Conservation (phyloP, 2,888 invertebrate genomes). For the Lottia gigantea region DNA sequence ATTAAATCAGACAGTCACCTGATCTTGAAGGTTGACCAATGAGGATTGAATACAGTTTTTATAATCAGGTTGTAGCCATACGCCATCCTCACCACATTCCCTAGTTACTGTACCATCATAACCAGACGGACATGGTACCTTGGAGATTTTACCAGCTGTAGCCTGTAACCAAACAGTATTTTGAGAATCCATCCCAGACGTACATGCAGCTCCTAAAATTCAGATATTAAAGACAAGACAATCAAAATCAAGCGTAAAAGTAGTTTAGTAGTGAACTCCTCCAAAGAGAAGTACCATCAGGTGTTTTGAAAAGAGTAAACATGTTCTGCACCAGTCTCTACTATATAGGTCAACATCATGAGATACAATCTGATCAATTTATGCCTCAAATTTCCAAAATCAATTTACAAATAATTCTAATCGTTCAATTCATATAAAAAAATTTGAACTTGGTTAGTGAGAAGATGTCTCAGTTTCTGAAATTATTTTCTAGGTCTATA, state of each 20-base stretch:
- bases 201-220: background rate
- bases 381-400: no score
- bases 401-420: no score
- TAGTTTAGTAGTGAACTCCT: no score
- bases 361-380: no score
- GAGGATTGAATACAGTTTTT: background rate
- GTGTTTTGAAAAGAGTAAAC: no score
- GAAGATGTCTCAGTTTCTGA: no score
- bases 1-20: background rate
- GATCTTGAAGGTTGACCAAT: background rate
- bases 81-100: background rate
- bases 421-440: no score
- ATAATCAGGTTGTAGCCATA: background rate
- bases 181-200: background rate
- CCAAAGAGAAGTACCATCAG: no score
- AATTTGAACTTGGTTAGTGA: background rate
- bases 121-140: background rate
- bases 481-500: no score
- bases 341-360: no score
- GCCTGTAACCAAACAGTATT: background rate
- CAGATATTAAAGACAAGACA: background rate
- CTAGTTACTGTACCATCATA: background rate
- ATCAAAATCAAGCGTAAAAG: background rate
- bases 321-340: no score
- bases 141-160: background rate